Evolutionary conservation across 53 echinoderm and acorn worm species (phyloP), one percentile per base, ranked within the genome.

Genomic region (Patiria pectinifera): DNA sequence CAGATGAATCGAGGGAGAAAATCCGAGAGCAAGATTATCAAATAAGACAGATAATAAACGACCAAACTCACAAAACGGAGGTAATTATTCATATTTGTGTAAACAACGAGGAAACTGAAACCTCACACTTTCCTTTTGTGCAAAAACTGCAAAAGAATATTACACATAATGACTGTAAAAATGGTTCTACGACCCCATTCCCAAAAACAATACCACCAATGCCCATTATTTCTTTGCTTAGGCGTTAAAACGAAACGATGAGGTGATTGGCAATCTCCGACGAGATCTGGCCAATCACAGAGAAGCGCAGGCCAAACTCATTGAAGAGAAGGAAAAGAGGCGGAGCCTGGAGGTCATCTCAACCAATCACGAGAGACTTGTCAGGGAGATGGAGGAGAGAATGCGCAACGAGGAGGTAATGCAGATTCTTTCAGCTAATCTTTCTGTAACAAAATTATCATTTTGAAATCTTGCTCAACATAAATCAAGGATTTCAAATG

Each of bases 271-370:
- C 26, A 81, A 69, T 69, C 90, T 90, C 10, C 90, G 60, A 45
- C 80, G 58, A 23, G 90, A 90, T 63, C 23, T 90, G 81, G 71
- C 90, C 70, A 90, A 90, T 70, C 90, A 90, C 45, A 81, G 24
- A 43, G 82, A 90, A 66, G 90, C 90, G 35, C 63, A 90, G 81
- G 22, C 23, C 0, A 69, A 80, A 46, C 69, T 90, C 49, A 23
- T 12, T 1, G 90, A 90, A 16, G 90, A 90, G 81, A 80, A 69
- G 59, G 90, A 63, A 48, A 90, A 69, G 81, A 90, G 90, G 81
- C 82, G 90, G 90, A 90, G 90, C 80, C 69, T 90, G 3, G 90
- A 90, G 80, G 69, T 22, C 69, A 90, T 24, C n/a, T 90, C 90
- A 13, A 48, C 90, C 82, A 90, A 90, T 90, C 90, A 90, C 80